phyloP scores from a whole-genome alignment of 2,888 invertebrate genomes.

The Ptilodon capucinus region DNA sequence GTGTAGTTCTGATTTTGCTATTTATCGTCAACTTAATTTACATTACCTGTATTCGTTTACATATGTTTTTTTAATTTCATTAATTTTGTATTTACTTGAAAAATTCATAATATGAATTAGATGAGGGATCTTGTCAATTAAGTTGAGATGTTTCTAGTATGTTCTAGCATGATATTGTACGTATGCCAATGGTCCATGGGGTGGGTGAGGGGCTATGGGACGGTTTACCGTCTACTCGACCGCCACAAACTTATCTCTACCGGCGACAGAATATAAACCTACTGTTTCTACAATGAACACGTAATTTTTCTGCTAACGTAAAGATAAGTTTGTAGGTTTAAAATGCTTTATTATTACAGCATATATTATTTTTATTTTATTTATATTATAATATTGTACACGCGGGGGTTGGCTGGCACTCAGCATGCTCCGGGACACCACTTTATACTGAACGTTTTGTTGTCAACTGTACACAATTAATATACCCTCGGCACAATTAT shows the following conservation, averaged over 20 bases:
- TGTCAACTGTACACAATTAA: slow-evolving; percentile 23
- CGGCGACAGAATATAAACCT: background rate
- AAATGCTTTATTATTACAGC: slow-evolving; percentile 28
- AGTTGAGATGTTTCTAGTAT: slow-evolving; percentile 15
- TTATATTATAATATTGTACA: slow-evolving; percentile 27
- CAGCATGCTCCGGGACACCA: slow-evolving; percentile 17
- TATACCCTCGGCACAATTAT: slow-evolving; percentile 22
- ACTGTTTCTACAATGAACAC: background rate
- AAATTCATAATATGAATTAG: no score
- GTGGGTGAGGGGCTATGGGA: background rate
- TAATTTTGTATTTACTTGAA: no score
- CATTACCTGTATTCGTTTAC: no score
- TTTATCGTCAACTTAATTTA: no score
- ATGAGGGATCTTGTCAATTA: slow-evolving; percentile 17
- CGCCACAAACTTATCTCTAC: background rate
- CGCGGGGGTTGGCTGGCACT: slow-evolving; percentile 9
- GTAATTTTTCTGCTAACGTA: background rate
- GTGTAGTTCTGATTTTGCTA: no score
- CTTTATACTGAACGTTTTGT: slow-evolving; percentile 10
- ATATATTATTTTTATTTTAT: background rate
- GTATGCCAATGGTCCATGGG: background rate
- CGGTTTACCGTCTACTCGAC: background rate
- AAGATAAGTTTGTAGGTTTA: slow-evolving; percentile 4
- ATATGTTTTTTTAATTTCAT: no score
- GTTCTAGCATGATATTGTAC: slow-evolving; percentile 22